Evolutionary conservation across 2,888 invertebrate genomes (phyloP).

Genomic region (Hydriomena furcata): DNA sequence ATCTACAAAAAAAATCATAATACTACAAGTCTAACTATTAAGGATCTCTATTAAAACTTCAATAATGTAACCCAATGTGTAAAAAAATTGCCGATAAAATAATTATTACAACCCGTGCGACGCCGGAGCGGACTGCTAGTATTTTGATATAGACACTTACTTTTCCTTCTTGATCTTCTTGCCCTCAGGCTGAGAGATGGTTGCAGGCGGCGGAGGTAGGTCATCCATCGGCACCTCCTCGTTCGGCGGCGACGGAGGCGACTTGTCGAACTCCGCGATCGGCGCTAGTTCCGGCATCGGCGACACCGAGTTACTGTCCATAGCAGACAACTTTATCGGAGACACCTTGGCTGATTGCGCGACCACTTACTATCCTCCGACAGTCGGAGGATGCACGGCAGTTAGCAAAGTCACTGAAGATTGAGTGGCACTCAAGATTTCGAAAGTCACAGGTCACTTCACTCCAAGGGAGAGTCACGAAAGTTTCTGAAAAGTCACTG

Average conservation of each 20-base stretch:
- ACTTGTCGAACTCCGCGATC: slow-evolving; percentile 88
- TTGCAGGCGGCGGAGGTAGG: slow-evolving; percentile 85
- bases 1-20: too few species aligned
- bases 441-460: not conserved
- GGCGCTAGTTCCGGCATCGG: slow-evolving; percentile 88
- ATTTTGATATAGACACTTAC: slow-evolving; percentile 56
- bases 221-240: slow-evolving; percentile 86
- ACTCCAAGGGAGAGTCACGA: not conserved
- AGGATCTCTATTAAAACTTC: too few species aligned
- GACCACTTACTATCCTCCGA: slow-evolving; percentile 58
- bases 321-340: slow-evolving; percentile 83
- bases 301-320: slow-evolving; percentile 88
- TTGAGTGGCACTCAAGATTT: not conserved
- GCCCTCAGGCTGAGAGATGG: slow-evolving; percentile 82
- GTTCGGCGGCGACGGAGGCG: slow-evolving; percentile 86
- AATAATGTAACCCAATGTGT: too few species aligned
- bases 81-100: too few species aligned
- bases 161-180: slow-evolving; percentile 71
- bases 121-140: too few species aligned
- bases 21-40: too few species aligned
- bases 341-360: slow-evolving; percentile 77
- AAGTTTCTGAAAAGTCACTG: not conserved
- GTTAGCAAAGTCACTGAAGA: not conserved
- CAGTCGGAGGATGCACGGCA: slow-evolving; percentile 55
- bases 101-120: too few species aligned